Conservation (phyloP, 64 coral and sea anemone genomes). For the Pachyseris speciosa region DNA sequence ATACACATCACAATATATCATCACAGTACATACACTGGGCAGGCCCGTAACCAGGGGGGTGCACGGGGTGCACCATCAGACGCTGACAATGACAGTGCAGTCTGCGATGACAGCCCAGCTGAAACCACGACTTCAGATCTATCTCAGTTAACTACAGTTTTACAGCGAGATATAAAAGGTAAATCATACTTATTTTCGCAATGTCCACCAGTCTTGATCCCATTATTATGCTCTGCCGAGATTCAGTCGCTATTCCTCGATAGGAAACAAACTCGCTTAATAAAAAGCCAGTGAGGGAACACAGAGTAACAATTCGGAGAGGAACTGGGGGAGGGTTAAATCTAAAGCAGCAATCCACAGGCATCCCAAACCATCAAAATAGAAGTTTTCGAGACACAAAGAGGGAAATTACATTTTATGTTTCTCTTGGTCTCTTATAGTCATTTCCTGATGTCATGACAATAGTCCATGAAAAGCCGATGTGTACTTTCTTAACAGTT, state of each 20-base stretch:
- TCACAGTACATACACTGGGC: no score
- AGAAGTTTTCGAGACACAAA: slow-evolving; percentile 15
- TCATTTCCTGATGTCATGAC: neutral
- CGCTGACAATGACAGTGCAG: slow-evolving; percentile 32
- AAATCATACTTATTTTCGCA: slow-evolving; percentile 53
- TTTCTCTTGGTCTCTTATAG: slow-evolving; percentile 22
- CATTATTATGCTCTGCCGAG: no score
- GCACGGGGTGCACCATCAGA: no score
- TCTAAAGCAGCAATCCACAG: no score
- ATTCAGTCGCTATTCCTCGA: no score
- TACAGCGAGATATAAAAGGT: slow-evolving; percentile 41
- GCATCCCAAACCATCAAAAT: slow-evolving; percentile 12
- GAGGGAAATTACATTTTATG: slow-evolving; percentile 19
- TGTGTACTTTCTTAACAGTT: slow-evolving; percentile 24
- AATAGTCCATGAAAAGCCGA: slow-evolving; percentile 31
- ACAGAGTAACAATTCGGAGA: no score
- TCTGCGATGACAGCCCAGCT: slow-evolving; percentile 27
- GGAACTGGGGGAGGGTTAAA: no score
- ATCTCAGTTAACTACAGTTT: slow-evolving; percentile 41
- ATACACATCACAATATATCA: no score
- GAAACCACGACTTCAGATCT: slow-evolving; percentile 44
- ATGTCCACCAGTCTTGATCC: slow-evolving; percentile 46
- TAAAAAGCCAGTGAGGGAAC: no score
- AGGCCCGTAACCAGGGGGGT: no score
- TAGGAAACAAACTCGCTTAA: no score